Conservation (phyloP, 2,797 vertebrate genomes). For the Rhinichthys osculus region DNA sequence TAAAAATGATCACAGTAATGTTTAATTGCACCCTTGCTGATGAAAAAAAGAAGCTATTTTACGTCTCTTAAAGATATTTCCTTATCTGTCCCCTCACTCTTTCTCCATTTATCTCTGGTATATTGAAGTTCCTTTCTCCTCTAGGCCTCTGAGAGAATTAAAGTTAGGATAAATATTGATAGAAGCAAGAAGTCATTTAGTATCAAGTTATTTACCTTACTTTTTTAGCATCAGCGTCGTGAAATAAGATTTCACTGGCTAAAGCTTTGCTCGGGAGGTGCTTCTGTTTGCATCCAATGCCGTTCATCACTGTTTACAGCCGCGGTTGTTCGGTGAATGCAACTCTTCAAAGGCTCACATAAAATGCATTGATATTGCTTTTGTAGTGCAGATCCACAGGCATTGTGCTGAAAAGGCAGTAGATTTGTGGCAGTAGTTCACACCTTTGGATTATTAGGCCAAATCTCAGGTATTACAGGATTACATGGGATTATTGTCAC, state of each 20-base stretch:
- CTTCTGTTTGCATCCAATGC: neutral
- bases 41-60: constrained; percentile 50
- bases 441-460: constrained; percentile 69
- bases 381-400: constrained; percentile 11
- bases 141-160: constrained; percentile 31
- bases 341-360: neutral
- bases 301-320: neutral
- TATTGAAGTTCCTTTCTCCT: constrained; percentile 35
- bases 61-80: constrained; percentile 55
- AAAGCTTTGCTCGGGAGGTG: neutral
- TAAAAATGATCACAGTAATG: constrained; percentile 60
- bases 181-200: constrained; percentile 48
- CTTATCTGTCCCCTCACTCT: constrained; percentile 52
- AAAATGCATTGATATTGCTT: constrained; percentile 15
- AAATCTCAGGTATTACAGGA: constrained; percentile 75
- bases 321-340: neutral
- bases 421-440: constrained; percentile 72
- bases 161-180: constrained; percentile 42
- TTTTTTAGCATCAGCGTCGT: constrained; percentile 14
- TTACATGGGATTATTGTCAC: constrained; percentile 75
- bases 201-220: constrained; percentile 1
- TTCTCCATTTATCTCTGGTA: constrained; percentile 26
- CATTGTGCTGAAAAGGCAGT: constrained; percentile 49
- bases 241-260: neutral
- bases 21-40: constrained; percentile 61